Evolutionary conservation across 2,797 vertebrate species (phyloP).

Genomic region (Muraenolepis orangiensis): DNA sequence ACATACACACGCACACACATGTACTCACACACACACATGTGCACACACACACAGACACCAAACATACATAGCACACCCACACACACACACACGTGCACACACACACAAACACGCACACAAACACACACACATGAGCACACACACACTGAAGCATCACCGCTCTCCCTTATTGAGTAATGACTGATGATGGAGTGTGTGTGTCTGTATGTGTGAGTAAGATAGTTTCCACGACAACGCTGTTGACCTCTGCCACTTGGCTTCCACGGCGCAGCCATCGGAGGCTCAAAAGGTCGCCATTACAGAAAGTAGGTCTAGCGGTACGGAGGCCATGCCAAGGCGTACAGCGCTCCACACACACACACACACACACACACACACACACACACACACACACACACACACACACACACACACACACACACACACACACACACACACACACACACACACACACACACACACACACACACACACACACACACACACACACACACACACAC

Average conservation of each 20-base stretch:
- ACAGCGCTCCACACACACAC: not conserved
- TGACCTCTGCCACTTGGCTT: constrained; percentile 22
- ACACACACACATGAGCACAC: not conserved
- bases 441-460: not conserved
- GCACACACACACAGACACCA: constrained; percentile 6
- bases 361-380: not conserved
- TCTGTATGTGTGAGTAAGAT: constrained; percentile 9
- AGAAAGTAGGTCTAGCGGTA: not conserved
- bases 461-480: not conserved
- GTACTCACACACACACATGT: not conserved
- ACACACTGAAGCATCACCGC: not conserved
- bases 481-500: not conserved
- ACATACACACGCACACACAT: constrained; percentile 2
- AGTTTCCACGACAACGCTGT: constrained; percentile 24
- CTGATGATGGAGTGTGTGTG: constrained; percentile 14
- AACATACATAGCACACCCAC: not conserved
- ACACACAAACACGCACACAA: not conserved
- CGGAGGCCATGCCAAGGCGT: not conserved
- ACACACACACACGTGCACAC: not conserved
- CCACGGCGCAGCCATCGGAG: not conserved
- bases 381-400: not conserved
- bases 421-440: not conserved
- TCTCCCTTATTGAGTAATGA: constrained; percentile 6
- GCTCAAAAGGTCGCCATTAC: not conserved
- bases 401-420: not conserved